Percentiles rank a stretch among this genome's conserved stretches.
These are phyloP conservation scores for Anniella stebbinsi DNA, from an alignment of 2,797 vertebrate species.

Conservation along the genomic window DNA sequence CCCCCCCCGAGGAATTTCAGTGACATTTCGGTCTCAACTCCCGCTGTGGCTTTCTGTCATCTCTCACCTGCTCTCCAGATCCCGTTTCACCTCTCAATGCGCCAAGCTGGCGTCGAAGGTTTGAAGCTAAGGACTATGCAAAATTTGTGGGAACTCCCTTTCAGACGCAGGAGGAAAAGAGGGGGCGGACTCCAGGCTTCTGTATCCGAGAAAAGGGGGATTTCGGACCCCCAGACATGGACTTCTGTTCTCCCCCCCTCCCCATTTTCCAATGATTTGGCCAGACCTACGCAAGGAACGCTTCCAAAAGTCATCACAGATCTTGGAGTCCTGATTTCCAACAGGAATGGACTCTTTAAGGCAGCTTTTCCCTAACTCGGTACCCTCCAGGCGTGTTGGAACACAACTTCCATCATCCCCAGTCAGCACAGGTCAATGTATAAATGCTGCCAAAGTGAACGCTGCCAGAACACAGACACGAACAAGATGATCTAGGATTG, in stretches of 20 bases:
- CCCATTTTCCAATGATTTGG: neutral
- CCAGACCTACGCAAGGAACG: neutral
- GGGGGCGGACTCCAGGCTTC: neutral
- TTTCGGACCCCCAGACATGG: neutral
- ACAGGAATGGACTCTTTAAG: neutral
- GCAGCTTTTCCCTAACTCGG: neutral
- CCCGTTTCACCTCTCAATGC: neutral
- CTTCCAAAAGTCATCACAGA: neutral
- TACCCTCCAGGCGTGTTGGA: no score
- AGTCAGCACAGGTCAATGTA: no score
- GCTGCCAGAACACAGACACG: no score
- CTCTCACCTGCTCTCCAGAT: neutral
- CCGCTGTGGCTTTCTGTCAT: accelerated
- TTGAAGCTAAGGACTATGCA: neutral
- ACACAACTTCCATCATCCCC: no score
- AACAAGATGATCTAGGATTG: neutral
- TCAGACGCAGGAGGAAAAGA: neutral
- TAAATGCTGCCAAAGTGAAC: no score
- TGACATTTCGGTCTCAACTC: neutral
- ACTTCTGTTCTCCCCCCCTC: neutral
- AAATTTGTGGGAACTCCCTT: neutral
- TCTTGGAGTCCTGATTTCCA: neutral
- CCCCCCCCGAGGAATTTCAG: neutral
- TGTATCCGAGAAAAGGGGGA: neutral
- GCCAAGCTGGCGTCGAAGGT: neutral